phyloP scores from a whole-genome alignment of 1,140 invertebrate species.

The Sycobia sp. region DNA sequence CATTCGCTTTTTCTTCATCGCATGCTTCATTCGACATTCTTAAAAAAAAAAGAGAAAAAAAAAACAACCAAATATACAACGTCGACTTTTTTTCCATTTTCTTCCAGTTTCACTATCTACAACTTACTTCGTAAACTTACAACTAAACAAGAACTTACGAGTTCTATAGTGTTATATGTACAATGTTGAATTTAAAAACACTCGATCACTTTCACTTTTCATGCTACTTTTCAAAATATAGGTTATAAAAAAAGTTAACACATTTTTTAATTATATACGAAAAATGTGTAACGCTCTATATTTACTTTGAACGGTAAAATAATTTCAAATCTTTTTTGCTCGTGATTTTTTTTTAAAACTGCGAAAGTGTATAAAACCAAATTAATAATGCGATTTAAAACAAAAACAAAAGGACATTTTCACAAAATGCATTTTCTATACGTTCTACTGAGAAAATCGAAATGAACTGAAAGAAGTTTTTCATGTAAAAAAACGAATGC shows the following conservation, averaged over 20 bases:
- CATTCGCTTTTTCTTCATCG: slow-evolving; percentile 9
- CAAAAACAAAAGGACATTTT: not conserved
- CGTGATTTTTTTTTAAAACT: no score
- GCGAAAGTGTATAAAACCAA: slow-evolving; percentile 19
- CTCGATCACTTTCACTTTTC: slow-evolving; percentile 25
- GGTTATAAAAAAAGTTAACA: slow-evolving; percentile 31
- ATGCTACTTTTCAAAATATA: slow-evolving; percentile 27
- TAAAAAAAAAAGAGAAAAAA: no score
- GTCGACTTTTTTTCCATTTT: slow-evolving; percentile 30
- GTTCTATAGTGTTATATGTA: slow-evolving; percentile 27
- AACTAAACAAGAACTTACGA: slow-evolving; percentile 23
- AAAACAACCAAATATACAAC: slow-evolving; percentile 44
- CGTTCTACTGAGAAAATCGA: no score
- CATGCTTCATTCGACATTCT: slow-evolving; percentile 35
- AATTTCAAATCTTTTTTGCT: slow-evolving; percentile 17
- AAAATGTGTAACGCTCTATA: slow-evolving; percentile 20
- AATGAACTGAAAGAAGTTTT: not conserved
- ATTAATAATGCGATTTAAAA: slow-evolving; percentile 16
- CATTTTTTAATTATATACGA: slow-evolving; percentile 21
- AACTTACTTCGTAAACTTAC: slow-evolving; percentile 20
- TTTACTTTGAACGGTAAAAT: slow-evolving; percentile 21
- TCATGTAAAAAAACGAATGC: slow-evolving; percentile 3
- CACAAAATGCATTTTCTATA: no score
- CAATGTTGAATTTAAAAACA: slow-evolving; percentile 31
- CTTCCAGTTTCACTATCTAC: slow-evolving; percentile 29